Evolutionary conservation across 2,797 vertebrate genomes (phyloP), one percentile per base, ranked within the genome.

Genomic region (Onychomys torridus): DNA sequence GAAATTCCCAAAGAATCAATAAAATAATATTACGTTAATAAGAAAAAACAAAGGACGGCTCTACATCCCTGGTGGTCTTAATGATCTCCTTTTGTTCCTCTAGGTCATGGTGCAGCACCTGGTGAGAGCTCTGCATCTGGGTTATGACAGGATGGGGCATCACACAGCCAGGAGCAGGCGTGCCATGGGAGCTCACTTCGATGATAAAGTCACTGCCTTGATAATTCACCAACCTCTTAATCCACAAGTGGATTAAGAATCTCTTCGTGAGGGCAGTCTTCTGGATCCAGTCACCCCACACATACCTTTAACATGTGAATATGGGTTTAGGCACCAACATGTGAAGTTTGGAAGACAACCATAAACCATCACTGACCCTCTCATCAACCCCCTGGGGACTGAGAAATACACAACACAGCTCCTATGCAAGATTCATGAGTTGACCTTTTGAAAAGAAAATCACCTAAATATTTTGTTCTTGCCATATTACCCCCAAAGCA

Each of bases 401-500:
- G 13, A 1, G 46, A 27, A 75, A 19, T 87, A 86, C 9, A 34
- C 83, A 79, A 91, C 71, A 55, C 0, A 0, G 19, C n/a, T 83
- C 97, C 94, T 78, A 75, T 17, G 5, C n/a, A 16, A 14, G 13
- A 27, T 93, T 96, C 94, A 73, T 23, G 46, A 34, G 71, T 23
- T 8, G 46, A 49, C 57, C 29, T 52, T 97, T 94, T 69, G 43
- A 79, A 83, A 75, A 89, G 93, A 84, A 89, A 52, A 81, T 3
- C 10, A 32, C 90, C 89, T 46, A 0, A 67, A 84, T 12, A 86
- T 90, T 82, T 63, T 37, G 9, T 2, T 82, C 4, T 88, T 88
- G 96, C 55, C 21, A 94, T 95, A 91, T 93, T 84, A 84, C 77
- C 97, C 96, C 61, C 59, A 59, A 43, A 67, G 52, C 97, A 89